Percentiles rank a stretch among this genome's conserved stretches.
Conservation (phyloP, 2,797 vertebrate species). For the Lepilemur ruficaudatus region DNA sequence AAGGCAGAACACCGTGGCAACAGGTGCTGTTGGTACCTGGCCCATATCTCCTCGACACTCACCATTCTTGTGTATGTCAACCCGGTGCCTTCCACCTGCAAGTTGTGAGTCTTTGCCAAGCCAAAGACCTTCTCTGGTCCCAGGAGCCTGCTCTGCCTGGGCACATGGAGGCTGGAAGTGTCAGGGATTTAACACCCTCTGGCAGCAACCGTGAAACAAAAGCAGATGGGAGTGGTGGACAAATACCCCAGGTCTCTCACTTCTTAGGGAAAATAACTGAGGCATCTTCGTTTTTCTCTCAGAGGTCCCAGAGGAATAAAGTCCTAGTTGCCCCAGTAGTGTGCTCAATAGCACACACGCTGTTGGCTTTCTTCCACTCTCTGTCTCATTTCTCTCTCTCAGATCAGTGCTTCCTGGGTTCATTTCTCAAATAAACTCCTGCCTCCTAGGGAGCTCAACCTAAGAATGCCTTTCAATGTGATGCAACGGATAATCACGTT, state of each 20-base stretch:
- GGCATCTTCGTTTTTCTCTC: not conserved
- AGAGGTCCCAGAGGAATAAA: not conserved
- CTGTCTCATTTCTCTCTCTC: not conserved
- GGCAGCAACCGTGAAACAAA: not conserved
- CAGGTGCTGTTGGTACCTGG: not conserved
- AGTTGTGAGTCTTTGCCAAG: not conserved
- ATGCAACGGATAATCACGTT: not conserved
- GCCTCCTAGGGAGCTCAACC: not conserved
- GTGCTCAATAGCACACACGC: not conserved
- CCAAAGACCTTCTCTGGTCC: not conserved
- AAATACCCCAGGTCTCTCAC: not conserved
- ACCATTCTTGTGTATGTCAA: not conserved
- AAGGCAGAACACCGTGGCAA: not conserved
- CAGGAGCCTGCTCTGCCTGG: not conserved
- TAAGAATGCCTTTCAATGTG: not conserved
- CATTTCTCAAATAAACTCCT: not conserved
- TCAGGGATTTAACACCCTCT: not conserved
- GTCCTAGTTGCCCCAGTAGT: not conserved
- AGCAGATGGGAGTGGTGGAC: not conserved
- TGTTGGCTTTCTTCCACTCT: not conserved
- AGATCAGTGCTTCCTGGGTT: not conserved
- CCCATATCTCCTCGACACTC: not conserved
- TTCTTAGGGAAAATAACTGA: not conserved
- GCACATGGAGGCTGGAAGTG: not conserved
- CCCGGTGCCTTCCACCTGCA: not conserved